Conservation (phyloP, 1,140 invertebrate genomes). For the Conus ventricosus region DNA sequence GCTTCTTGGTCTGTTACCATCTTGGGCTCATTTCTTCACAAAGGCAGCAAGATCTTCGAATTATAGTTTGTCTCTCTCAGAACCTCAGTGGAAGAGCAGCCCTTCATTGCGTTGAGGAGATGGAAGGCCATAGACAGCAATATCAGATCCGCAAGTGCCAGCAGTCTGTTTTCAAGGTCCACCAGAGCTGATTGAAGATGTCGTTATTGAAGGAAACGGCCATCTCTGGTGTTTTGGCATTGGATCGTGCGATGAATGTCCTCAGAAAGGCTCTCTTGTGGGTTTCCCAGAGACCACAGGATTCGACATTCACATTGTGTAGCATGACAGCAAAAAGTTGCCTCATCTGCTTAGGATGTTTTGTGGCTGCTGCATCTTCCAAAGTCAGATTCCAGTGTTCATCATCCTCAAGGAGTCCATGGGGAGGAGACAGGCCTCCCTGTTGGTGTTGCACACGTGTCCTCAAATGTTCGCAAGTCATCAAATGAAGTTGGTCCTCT, state of each 20-base stretch:
- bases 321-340: too few species aligned
- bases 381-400: too few species aligned
- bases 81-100: background rate
- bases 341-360: too few species aligned
- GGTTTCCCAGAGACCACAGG: too few species aligned
- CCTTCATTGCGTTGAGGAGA: too few species aligned
- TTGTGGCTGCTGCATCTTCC: too few species aligned
- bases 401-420: too few species aligned
- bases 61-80: background rate
- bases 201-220: background rate
- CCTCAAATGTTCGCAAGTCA: too few species aligned
- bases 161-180: background rate
- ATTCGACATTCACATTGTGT: too few species aligned
- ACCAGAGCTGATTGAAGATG: background rate
- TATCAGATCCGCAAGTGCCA: background rate
- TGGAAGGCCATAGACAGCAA: background rate
- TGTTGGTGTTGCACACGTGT: background rate
- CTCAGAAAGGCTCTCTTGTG: background rate
- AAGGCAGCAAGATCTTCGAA: background rate
- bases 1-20: background rate
- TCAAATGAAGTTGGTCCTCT: background rate
- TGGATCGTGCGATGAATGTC: background rate
- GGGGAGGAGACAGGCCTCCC: too few species aligned
- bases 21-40: conserved; percentile 6
- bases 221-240: background rate